Conservation (phyloP, 2,888 invertebrate genomes). For the Drosophila colorata region DNA sequence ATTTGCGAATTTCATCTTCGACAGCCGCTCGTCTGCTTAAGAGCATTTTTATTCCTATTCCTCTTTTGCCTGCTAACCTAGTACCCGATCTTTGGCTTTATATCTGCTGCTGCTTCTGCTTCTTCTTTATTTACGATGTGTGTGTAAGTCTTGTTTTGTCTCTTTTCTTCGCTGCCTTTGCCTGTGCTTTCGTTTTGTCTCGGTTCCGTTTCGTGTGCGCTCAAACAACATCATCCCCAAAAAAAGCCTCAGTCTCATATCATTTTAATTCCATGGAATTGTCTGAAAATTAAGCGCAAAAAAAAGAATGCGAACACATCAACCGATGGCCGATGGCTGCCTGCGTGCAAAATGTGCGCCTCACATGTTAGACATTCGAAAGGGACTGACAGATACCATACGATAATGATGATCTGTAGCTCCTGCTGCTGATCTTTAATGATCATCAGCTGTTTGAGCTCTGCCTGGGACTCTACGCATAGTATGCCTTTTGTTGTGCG, state of each 20-base stretch:
- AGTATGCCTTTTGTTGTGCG: slow-evolving; percentile 26
- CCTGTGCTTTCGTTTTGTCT: slow-evolving; percentile 30
- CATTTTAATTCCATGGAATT: slow-evolving; percentile 79
- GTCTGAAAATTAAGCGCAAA: slow-evolving; percentile 67
- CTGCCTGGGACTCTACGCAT: slow-evolving; percentile 3
- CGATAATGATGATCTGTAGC: slow-evolving; percentile 39
- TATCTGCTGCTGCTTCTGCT: slow-evolving; percentile 10
- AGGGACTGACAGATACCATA: slow-evolving; percentile 50
- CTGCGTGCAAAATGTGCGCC: slow-evolving; percentile 64
- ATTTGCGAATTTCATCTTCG: slow-evolving; percentile 77
- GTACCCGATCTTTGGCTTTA: slow-evolving; percentile 67
- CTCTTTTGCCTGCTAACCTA: slow-evolving; percentile 73
- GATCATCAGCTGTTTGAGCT: slow-evolving; percentile 62
- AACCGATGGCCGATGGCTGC: slow-evolving; percentile 18
- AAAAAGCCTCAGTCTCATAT: slow-evolving; percentile 49
- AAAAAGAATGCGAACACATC: slow-evolving; percentile 6
- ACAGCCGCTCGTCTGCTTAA: slow-evolving; percentile 37
- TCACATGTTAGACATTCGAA: slow-evolving; percentile 68
- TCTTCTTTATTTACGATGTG: neutral
- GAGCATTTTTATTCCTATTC: slow-evolving; percentile 50
- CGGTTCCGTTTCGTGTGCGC: slow-evolving; percentile 40
- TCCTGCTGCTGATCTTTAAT: slow-evolving; percentile 24
- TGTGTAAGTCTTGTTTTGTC: slow-evolving; percentile 65
- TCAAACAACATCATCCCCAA: slow-evolving; percentile 45
- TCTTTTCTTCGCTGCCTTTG: slow-evolving; percentile 11